phyloP scores from a whole-genome alignment of 1,140 invertebrate genomes.

The Amphibalanus amphitrite region DNA sequence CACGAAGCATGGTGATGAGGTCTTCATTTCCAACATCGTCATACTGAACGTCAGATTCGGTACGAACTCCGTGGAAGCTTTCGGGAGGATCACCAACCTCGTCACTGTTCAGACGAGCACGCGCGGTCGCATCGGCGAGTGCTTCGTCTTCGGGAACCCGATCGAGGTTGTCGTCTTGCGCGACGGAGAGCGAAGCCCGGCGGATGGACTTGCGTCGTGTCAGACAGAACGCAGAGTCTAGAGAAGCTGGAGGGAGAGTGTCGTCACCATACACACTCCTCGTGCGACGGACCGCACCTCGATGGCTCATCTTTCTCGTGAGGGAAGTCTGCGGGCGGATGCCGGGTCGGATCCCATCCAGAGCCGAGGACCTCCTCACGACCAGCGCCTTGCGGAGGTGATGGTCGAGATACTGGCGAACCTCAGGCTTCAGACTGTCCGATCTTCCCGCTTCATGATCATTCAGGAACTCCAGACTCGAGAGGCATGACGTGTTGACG shows the following conservation, averaged over 20 bases:
- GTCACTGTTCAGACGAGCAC: not conserved
- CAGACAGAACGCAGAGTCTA: slow-evolving; percentile 4
- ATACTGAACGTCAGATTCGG: slow-evolving; percentile 45
- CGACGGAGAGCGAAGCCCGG: not conserved
- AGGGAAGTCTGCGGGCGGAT: no score
- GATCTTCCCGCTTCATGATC: slow-evolving; percentile 78
- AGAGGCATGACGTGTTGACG: slow-evolving; percentile 85
- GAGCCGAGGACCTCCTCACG: slow-evolving; percentile 32
- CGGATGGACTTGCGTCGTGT: not conserved
- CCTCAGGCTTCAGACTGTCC: slow-evolving; percentile 60
- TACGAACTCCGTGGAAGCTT: slow-evolving; percentile 12
- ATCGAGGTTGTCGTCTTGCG: not conserved
- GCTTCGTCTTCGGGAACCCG: not conserved
- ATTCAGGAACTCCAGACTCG: slow-evolving; percentile 82
- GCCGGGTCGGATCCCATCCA: slow-evolving; percentile 11
- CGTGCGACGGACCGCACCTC: slow-evolving; percentile 14
- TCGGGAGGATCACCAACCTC: slow-evolving; percentile 13
- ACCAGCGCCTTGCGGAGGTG: slow-evolving; percentile 62
- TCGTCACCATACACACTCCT: slow-evolving; percentile 17
- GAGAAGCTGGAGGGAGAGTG: not conserved
- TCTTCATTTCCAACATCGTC: slow-evolving; percentile 82
- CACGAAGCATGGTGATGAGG: slow-evolving; percentile 71
- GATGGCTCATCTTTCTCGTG: no score
- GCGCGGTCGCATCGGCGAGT: no score
- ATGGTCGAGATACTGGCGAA: slow-evolving; percentile 71